These are phyloP conservation scores for Rhynchonycteris naso DNA, from an alignment of 2,797 vertebrate species.

Conservation along the genomic window DNA sequence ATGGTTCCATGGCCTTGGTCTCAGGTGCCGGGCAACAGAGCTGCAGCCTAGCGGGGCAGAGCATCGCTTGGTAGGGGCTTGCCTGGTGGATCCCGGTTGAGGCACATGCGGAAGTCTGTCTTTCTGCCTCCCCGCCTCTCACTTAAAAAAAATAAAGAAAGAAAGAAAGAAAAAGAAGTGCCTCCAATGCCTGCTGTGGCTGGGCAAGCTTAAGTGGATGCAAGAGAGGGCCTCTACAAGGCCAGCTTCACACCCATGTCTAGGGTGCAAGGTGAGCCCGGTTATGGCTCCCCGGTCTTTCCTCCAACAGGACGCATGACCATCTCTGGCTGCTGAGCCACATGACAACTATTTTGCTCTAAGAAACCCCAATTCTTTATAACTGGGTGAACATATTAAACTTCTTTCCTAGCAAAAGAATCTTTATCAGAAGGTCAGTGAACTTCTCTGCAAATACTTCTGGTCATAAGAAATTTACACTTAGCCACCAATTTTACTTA, in stretches of 20 bases:
- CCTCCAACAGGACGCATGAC: not conserved
- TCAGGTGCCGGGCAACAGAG: no score
- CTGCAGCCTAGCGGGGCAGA: no score
- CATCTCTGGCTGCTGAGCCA: not conserved
- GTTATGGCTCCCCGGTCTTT: fast-evolving
- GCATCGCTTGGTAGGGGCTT: no score
- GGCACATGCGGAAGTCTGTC: no score
- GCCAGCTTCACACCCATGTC: fast-evolving
- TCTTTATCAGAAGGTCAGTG: not conserved
- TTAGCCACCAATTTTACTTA: not conserved
- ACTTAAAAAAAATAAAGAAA: no score
- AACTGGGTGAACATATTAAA: not conserved
- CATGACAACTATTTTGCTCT: not conserved
- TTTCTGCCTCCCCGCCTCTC: no score
- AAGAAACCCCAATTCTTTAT: not conserved
- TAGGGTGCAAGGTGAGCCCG: not conserved
- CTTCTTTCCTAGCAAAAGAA: not conserved
- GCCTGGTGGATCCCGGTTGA: no score
- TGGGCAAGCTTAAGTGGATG: fast-evolving
- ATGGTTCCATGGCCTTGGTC: no score
- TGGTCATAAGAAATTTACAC: not conserved
- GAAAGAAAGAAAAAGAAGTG: no score
- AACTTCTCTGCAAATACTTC: not conserved
- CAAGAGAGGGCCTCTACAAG: fast-evolving
- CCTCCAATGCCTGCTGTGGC: no score